A percentile compares a stretch with the other conserved stretches of the same genome.
These are phyloP conservation scores for Hipparchia sbordonii DNA, from an alignment of 2,888 invertebrate genomes.

Conservation along the genomic window DNA sequence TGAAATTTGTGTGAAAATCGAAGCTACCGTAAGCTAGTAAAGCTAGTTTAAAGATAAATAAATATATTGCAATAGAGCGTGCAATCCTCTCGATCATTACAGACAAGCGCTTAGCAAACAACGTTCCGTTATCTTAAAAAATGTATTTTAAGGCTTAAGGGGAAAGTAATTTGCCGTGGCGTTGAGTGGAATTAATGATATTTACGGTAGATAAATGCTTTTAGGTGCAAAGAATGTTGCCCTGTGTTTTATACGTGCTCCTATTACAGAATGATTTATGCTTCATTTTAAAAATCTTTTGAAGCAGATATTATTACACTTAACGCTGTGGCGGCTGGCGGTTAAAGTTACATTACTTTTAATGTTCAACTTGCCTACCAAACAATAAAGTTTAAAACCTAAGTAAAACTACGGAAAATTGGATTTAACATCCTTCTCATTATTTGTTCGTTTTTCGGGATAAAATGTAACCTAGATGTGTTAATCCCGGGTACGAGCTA, in stretches of 20 bases:
- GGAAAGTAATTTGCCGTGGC: constrained; percentile 14
- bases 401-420: too few species aligned
- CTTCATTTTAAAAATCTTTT: constrained; percentile 15
- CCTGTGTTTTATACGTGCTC: constrained; percentile 14
- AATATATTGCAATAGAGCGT: not conserved
- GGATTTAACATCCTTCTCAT: too few species aligned
- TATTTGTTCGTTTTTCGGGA: too few species aligned
- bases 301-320: not conserved
- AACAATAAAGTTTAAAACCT: too few species aligned
- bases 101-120: not conserved
- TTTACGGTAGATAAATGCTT: constrained; percentile 21
- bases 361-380: too few species aligned
- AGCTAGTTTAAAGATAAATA: not conserved
- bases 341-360: not conserved
- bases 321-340: not conserved
- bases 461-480: too few species aligned
- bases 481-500: too few species aligned
- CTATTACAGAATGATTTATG: constrained; percentile 18
- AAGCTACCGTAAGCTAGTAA: too few species aligned
- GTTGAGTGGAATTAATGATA: constrained; percentile 20
- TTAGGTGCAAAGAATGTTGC: constrained; percentile 17
- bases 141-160: constrained; percentile 15
- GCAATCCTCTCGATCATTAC: not conserved
- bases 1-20: too few species aligned
- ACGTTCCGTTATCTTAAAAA: constrained; percentile 6